Percentiles rank a stretch among this genome's conserved stretches.
phyloP scores from a whole-genome alignment of 2,888 invertebrate genomes.

The Elmis aenea region DNA sequence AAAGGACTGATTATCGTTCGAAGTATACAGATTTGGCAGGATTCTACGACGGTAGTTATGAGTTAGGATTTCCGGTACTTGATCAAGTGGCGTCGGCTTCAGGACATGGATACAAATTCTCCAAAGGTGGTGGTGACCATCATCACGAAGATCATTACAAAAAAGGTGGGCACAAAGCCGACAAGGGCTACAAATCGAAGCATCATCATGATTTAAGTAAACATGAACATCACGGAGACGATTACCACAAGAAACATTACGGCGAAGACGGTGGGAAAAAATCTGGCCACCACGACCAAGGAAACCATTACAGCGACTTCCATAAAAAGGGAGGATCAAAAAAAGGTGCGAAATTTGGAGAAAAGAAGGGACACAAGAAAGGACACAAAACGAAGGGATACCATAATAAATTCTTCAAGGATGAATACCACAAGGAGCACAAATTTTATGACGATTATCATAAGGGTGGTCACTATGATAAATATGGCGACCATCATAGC shows the following conservation, averaged over 20 bases:
- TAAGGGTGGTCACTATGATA: conserved; percentile 65
- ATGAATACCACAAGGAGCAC: conserved; percentile 73
- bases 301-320: conserved; percentile 59
- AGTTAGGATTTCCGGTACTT: too few species aligned
- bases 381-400: conserved; percentile 74
- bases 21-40: too few species aligned
- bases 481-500: conserved; percentile 62
- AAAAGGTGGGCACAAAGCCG: conserved; percentile 1
- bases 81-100: not conserved
- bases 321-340: conserved; percentile 64
- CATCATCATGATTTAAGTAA: conserved; percentile 36
- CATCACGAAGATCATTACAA: not conserved
- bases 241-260: conserved; percentile 56
- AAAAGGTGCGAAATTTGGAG: conserved; percentile 64
- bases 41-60: too few species aligned
- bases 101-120: not conserved
- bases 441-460: conserved; percentile 73
- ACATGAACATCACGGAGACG: conserved; percentile 44
- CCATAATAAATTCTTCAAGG: conserved; percentile 74
- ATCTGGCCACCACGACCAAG: conserved; percentile 61
- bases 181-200: conserved; percentile 12
- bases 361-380: conserved; percentile 72
- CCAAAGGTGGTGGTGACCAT: not conserved
- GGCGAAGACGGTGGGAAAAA: conserved; percentile 60
- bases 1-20: too few species aligned